Evolutionary conservation across 2,888 invertebrate species (phyloP).

Genomic region (Caenorhabditis sp.): DNA sequence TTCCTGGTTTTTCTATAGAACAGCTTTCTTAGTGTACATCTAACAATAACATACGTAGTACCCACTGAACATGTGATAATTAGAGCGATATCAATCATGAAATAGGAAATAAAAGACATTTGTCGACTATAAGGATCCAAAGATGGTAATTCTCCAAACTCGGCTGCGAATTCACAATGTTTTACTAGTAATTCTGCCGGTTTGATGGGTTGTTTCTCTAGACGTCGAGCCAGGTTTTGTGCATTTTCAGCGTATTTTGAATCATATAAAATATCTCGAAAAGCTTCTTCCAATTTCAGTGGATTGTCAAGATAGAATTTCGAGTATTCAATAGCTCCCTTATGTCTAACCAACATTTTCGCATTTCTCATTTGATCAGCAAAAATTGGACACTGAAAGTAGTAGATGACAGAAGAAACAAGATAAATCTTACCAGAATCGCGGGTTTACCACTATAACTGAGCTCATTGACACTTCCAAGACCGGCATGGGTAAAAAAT

Average conservation of each 20-base stretch:
- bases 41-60: too few relatives aligned
- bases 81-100: conserved; percentile 14
- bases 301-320: conserved; percentile 25
- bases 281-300: neutral
- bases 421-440: neutral
- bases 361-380: conserved; percentile 47
- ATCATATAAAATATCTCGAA: neutral
- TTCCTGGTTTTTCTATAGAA: too few relatives aligned
- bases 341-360: conserved; percentile 33
- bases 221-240: conserved; percentile 8
- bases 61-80: too few relatives aligned
- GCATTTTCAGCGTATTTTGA: conserved; percentile 10
- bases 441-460: conserved; percentile 32
- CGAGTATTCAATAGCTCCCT: conserved; percentile 29
- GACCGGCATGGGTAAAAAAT: conserved; percentile 29
- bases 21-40: too few relatives aligned
- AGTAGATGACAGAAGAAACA: too few relatives aligned
- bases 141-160: conserved; percentile 18
- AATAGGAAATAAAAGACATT: conserved; percentile 23
- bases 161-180: conserved; percentile 22
- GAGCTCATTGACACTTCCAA: conserved; percentile 34
- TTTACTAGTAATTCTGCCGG: conserved; percentile 20
- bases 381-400: conserved; percentile 28
- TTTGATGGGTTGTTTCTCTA: conserved; percentile 15
- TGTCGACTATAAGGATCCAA: conserved; percentile 21